Evolutionary conservation across 1,140 invertebrate genomes (phyloP).

Genomic region (Neodiprion virginianus): DNA sequence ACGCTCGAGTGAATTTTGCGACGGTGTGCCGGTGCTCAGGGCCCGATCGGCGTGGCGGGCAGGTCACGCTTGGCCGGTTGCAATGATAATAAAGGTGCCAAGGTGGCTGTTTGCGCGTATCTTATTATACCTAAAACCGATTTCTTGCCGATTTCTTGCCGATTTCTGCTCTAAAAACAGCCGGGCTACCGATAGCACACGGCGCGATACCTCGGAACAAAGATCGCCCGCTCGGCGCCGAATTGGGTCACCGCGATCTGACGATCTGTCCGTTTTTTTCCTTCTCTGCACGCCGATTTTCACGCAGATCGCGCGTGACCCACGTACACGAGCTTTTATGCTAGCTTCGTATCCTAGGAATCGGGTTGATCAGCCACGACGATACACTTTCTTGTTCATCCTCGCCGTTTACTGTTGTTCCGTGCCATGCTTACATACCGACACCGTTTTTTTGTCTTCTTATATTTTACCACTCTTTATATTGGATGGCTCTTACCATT

Average conservation of each 20-base stretch:
- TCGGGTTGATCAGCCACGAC: no score
- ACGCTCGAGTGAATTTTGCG: neutral
- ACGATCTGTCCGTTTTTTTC: neutral
- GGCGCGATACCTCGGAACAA: neutral
- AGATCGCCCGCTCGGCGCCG: neutral
- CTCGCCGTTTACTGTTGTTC: no score
- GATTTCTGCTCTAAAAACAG: neutral
- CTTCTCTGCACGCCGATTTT: neutral
- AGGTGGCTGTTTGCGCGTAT: slow-evolving; percentile 3
- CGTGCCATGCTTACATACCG: no score
- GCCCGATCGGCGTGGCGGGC: neutral
- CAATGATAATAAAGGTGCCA: slow-evolving; percentile 7
- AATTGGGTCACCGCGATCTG: neutral
- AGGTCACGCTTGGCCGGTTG: neutral
- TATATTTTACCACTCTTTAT: no score
- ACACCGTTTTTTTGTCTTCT: no score
- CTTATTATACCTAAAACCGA: slow-evolving; percentile 2
- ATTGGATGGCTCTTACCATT: no score
- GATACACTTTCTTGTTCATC: no score
- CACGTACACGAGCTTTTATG: no score
- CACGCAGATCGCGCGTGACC: no score
- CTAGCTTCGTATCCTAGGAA: no score
- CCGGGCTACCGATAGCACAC: neutral
- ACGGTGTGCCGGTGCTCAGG: neutral
- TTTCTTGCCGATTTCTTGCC: neutral